Percentiles rank a stretch among this genome's conserved stretches.
These are phyloP conservation scores for Genyomyrus donnyi DNA, from an alignment of 2,113 vertebrate species.

Conservation along the genomic window DNA sequence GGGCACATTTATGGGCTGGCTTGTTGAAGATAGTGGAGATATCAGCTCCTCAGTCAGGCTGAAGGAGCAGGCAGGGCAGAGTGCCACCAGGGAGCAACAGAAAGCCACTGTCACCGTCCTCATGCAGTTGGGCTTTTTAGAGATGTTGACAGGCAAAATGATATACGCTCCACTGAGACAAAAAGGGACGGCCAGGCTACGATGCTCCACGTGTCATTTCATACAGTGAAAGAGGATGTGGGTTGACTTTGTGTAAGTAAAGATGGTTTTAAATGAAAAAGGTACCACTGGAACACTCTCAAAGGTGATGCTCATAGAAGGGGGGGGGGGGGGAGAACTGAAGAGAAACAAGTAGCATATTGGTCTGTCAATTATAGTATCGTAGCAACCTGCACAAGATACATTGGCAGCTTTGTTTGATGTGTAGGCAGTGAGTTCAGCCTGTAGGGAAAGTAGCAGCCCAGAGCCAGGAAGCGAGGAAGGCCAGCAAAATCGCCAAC, in stretches of 20 bases:
- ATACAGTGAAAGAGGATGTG: not conserved
- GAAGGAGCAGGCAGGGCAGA: not conserved
- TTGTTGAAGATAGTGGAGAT: not conserved
- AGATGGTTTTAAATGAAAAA: not conserved
- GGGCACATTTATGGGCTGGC: not conserved
- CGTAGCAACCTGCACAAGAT: not conserved
- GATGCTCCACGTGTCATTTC: not conserved
- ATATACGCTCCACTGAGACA: not conserved
- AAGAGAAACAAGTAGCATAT: not conserved
- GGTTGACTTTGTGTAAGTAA: not conserved
- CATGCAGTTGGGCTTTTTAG: not conserved
- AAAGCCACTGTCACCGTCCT: not conserved
- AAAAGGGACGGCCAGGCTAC: not conserved
- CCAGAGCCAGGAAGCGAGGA: not conserved
- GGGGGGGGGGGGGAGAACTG: not conserved
- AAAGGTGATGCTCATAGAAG: not conserved
- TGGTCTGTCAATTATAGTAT: not conserved
- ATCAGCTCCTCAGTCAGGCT: not conserved
- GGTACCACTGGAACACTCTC: not conserved
- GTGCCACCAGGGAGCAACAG: not conserved
- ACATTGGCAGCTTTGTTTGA: not conserved
- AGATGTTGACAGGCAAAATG: not conserved
- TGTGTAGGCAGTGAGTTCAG: not conserved
- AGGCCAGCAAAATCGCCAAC: not conserved
- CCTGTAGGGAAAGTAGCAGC: not conserved